Evolutionary conservation across 1,140 invertebrate genomes (phyloP), one percentile per base, ranked within the genome.

Genomic region (Brachionus rotundiformis): DNA sequence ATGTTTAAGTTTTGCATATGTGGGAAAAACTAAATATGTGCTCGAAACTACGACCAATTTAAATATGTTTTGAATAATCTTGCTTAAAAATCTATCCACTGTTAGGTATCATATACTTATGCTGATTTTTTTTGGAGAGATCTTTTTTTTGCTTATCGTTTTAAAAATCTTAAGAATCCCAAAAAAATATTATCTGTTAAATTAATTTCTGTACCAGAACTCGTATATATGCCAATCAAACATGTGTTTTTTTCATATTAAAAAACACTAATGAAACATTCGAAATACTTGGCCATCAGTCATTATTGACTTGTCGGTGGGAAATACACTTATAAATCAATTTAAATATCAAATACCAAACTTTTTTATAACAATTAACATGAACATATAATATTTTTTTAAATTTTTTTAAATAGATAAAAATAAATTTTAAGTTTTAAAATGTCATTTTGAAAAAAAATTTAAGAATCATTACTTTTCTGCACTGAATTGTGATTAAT

Each of bases 171-270:
- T 19, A 54, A 54, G 61, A 65, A 65, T 65, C 61, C 31, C 10
- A 29, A 65, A 6, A 59, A 65, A 65, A 63, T 29, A 13, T 33
- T 65, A 65, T 65, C 31, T 71, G 29, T 16, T 71, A 31, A 71
- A 71, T 71, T 33, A 33, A 36, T 39, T 71, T 71, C 47, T 54
- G 47, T 19, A 54, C 47, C 47, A 54, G 47, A 54, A 54, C 47
- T 54, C 19, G 19, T 54, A 23, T 54, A 25, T 7, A 54, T 54
- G 16, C 47, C 16, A 54, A n/a, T n/a, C n/a, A n/a, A n/a, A 54
- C 47, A 54, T 54, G 47, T 54, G 47, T 54, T 54, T 54, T 54
- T 54, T 19, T 54, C 47, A 54, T 54, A 54, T 54, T 54, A 54
- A 19, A 54, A 54, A 54, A 19, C 47, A 54, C 23, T 54, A 54